Conservation (phyloP, 2,113 vertebrate genomes). For the Rhipidura dahli region DNA sequence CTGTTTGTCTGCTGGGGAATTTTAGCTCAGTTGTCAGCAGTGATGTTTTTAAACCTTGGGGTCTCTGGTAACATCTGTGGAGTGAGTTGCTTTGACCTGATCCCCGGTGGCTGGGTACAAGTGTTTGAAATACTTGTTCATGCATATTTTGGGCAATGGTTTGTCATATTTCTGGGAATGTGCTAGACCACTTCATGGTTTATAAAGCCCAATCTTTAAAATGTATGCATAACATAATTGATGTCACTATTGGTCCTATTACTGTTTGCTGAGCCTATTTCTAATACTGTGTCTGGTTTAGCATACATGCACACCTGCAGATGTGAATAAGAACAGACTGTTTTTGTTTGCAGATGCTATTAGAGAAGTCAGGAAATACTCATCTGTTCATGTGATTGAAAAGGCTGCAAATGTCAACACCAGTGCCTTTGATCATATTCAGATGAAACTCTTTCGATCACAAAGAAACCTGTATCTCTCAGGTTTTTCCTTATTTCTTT, state of each 20-base stretch:
- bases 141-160: neutral
- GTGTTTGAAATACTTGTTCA: neutral
- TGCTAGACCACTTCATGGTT: neutral
- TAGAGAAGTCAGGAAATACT: constrained; percentile 93
- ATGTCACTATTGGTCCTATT: neutral
- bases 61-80: neutral
- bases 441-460: constrained; percentile 96
- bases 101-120: neutral
- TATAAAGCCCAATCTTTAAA: neutral
- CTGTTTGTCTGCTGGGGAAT: neutral
- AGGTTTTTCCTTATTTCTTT: constrained; percentile 95
- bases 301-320: neutral
- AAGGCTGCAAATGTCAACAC: constrained; percentile 69
- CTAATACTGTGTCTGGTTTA: neutral
- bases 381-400: constrained; percentile 58
- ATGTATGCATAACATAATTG: neutral
- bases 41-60: neutral
- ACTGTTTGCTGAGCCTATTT: neutral
- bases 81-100: neutral
- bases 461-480: constrained; percentile 98
- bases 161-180: neutral
- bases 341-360: constrained; percentile 80
- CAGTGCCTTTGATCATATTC: constrained; percentile 83
- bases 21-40: neutral
- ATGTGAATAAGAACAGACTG: neutral